Conservation (phyloP, 1,140 invertebrate genomes). For the Pectinophora gossypiella region DNA sequence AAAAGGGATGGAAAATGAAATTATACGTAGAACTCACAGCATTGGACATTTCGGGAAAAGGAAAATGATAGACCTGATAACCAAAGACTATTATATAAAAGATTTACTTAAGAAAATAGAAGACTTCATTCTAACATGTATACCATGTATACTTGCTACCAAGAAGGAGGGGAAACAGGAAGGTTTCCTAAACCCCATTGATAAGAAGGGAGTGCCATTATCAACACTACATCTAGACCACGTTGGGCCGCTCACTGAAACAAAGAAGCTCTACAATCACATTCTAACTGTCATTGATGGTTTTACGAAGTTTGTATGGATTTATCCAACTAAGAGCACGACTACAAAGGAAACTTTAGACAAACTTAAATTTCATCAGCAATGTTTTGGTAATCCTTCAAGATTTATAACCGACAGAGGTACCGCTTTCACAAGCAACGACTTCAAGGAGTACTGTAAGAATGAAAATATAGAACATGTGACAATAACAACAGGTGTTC, state of each 20-base stretch:
- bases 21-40: too few relatives aligned
- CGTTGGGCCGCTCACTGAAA: slow-evolving; percentile 21
- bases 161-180: too few relatives aligned
- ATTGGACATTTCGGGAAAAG: too few relatives aligned
- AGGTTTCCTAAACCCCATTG: slow-evolving; percentile 19
- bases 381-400: slow-evolving; percentile 21
- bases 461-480: slow-evolving; percentile 23
- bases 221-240: slow-evolving; percentile 27
- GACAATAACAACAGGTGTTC: slow-evolving; percentile 26
- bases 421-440: slow-evolving; percentile 21
- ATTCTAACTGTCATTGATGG: slow-evolving; percentile 25
- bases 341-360: slow-evolving; percentile 23
- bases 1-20: too few relatives aligned
- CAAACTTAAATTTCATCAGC: slow-evolving; percentile 19
- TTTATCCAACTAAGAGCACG: slow-evolving; percentile 18
- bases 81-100: too few relatives aligned
- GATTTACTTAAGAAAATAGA: too few relatives aligned
- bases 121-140: too few relatives aligned
- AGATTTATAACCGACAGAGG: slow-evolving; percentile 23
- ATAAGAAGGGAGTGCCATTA: slow-evolving; percentile 18
- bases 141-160: too few relatives aligned
- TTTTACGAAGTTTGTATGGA: slow-evolving; percentile 26
- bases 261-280: slow-evolving; percentile 15
- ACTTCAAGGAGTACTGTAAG: slow-evolving; percentile 22
- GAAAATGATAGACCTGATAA: too few relatives aligned